phyloP scores from a whole-genome alignment of 2,113 vertebrate species.

The Microtus oregoni region DNA sequence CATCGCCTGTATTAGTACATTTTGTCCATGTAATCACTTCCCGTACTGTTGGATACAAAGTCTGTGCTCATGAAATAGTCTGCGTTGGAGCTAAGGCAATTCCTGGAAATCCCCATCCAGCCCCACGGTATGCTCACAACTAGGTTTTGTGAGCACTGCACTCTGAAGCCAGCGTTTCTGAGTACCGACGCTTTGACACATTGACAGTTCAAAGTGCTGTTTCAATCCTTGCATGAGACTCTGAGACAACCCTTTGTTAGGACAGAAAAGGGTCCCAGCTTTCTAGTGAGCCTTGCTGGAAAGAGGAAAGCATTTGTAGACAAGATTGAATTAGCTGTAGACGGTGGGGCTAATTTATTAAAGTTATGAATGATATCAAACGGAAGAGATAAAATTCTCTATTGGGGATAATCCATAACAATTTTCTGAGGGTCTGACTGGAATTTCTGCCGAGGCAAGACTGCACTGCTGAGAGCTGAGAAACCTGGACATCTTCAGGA shows the following conservation, averaged over 20 bases:
- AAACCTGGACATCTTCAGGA: background rate
- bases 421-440: background rate
- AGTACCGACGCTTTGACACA: background rate
- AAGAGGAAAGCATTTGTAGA: background rate
- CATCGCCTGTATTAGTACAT: background rate
- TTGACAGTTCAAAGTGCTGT: background rate
- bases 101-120: slow-evolving; percentile 10
- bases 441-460: background rate
- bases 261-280: background rate
- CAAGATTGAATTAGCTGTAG: slow-evolving; percentile 43
- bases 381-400: background rate
- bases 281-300: background rate
- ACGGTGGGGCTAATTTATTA: background rate
- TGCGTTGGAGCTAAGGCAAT: slow-evolving; percentile 10
- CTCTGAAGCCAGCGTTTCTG: background rate
- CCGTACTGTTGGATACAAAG: background rate
- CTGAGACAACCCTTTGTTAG: slow-evolving; percentile 1
- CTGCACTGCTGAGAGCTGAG: background rate
- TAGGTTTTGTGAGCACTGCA: background rate
- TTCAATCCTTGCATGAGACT: background rate
- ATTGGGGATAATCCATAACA: background rate
- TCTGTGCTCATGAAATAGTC: slow-evolving; percentile 1
- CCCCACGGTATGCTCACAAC: background rate
- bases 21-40: slow-evolving; percentile 1
- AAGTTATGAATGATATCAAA: background rate